Evolutionary conservation across 1,140 invertebrate species (phyloP), one percentile per base, ranked within the genome.

Genomic region (Drosophila punjabiensis): DNA sequence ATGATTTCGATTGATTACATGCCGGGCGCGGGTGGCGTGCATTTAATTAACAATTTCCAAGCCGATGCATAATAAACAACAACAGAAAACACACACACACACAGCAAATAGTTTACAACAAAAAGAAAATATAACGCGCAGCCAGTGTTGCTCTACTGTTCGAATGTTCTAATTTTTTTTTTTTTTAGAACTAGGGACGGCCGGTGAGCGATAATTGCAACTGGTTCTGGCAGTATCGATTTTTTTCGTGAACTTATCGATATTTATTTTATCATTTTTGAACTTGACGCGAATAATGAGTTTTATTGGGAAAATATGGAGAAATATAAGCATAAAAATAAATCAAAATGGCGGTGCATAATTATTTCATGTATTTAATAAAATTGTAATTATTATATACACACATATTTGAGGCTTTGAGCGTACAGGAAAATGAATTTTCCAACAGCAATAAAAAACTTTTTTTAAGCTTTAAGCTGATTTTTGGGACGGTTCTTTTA

Each of bases 41-140:
- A 87, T 82, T 85, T 78, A 78, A 59, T 81, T 82, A 76, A 85
- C 65, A 70, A 78, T 47, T 63, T 53, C 52, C 52, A 5, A 77
- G 56, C 53, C 80, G 68, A 85, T 59, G 67, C 82, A 85, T 85
- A 73, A 84, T 77, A 87, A 87, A 87, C 83, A 86, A 86, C 50
- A 71, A 70, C 37, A 53, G 37, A 58, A 70, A 53, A 62, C 39
- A n/a, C 65, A 68, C 39, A n/a, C 65, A 68, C 61, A 83, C 75
- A 82, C 73, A 64, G 35, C 39, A 55, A 64, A 84, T 73, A 76
- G 65, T 81, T 79, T 86, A 86, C 79, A 87, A 86, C 67, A 82
- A 87, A 79, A 67, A 69, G 35, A 65, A 39, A 64, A 16, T 24
- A 24, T 2, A 37, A 58, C 55, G 30, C 33, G 50, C 35, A 32